A percentile compares a stretch with the other conserved stretches of the same genome.
These are phyloP conservation scores for Sisyra nigra DNA, from an alignment of 2,888 invertebrate genomes.

Conservation along the genomic window DNA sequence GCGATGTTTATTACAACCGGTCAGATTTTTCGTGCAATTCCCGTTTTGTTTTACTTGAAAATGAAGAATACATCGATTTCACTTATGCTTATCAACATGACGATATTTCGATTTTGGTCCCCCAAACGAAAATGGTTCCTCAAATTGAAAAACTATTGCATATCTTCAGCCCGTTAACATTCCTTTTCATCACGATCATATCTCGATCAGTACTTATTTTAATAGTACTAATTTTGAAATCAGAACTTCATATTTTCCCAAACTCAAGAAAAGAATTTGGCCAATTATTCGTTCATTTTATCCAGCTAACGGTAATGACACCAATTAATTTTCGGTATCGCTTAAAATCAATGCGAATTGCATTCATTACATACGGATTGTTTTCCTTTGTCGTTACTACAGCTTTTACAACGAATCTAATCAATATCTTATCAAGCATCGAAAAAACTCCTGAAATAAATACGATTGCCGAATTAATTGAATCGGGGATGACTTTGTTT, in stretches of 20 bases:
- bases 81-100: constrained; percentile 28
- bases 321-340: too few relatives aligned
- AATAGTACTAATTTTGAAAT: not conserved
- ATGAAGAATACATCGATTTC: constrained; percentile 32
- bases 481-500: not conserved
- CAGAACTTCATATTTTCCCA: too few relatives aligned
- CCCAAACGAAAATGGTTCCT: constrained; percentile 4
- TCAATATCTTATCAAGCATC: not conserved
- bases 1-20: constrained; percentile 19
- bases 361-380: too few relatives aligned
- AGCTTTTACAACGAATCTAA: not conserved
- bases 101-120: constrained; percentile 9
- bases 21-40: constrained; percentile 36
- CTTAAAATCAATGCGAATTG: too few relatives aligned
- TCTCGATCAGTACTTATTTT: not conserved
- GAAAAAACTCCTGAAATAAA: not conserved
- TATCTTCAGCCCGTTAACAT: constrained; percentile 2
- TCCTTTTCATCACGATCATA: not conserved
- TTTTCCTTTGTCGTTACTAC: not conserved
- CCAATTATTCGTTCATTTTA: too few relatives aligned
- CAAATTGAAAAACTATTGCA: constrained; percentile 8
- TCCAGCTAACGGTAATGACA: too few relatives aligned
- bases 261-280: too few relatives aligned
- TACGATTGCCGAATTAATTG: not conserved
- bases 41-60: constrained; percentile 33